phyloP scores from a whole-genome alignment of 2,888 invertebrate species.

The Eledone cirrhosa region DNA sequence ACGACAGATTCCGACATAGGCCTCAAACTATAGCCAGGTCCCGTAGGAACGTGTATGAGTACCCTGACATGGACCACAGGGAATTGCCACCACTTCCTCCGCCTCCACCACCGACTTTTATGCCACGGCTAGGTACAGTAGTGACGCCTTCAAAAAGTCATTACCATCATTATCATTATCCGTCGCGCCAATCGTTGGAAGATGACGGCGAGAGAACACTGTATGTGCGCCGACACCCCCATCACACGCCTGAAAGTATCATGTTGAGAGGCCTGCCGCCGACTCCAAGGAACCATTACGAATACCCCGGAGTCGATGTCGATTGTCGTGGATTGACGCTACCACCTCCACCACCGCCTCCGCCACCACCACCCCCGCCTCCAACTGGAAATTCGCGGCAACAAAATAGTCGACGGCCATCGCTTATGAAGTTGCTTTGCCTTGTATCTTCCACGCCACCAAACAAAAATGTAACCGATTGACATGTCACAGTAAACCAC shows the following conservation, averaged over 20 bases:
- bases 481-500: too few relatives aligned
- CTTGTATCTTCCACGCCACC: neutral
- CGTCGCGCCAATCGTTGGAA: constrained; percentile 11
- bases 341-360: neutral
- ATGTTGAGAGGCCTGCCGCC: constrained; percentile 8
- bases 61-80: constrained; percentile 26
- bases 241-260: constrained; percentile 4
- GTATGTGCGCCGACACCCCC: constrained; percentile 10
- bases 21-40: constrained; percentile 9
- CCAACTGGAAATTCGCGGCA: neutral
- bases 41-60: constrained; percentile 4
- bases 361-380: neutral
- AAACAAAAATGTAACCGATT: too few relatives aligned
- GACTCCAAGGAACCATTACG: constrained; percentile 16
- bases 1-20: constrained; percentile 14
- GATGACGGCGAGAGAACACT: constrained; percentile 11
- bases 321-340: constrained; percentile 1
- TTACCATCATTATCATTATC: constrained; percentile 20
- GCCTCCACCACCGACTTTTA: constrained; percentile 8
- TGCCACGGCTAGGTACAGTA: constrained; percentile 10
- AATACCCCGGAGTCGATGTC: neutral
- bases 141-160: neutral
- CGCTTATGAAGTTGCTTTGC: constrained; percentile 12
- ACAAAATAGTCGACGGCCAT: constrained; percentile 19
- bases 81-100: constrained; percentile 16